These are phyloP conservation scores for Dioctria rufipes DNA, from an alignment of 2,888 invertebrate species.

Conservation along the genomic window DNA sequence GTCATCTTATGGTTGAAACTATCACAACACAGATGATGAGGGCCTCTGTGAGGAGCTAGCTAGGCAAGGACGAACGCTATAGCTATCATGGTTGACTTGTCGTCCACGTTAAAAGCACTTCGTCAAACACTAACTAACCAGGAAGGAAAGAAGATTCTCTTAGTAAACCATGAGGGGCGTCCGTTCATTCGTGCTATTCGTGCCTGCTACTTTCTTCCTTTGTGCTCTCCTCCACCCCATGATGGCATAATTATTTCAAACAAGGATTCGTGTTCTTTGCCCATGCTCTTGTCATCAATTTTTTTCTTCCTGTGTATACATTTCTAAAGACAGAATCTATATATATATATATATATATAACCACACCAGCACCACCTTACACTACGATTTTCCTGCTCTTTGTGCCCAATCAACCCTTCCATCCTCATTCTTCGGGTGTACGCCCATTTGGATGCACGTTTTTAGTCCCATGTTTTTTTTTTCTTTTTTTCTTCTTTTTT, in stretches of 20 bases:
- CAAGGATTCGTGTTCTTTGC: slow-evolving; percentile 8
- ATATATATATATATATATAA: background rate
- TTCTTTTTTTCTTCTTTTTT: slow-evolving; percentile 10
- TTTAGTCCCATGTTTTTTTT: slow-evolving; percentile 26
- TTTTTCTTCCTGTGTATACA: slow-evolving; percentile 12
- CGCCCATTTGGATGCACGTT: slow-evolving; percentile 30
- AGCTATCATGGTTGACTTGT: background rate
- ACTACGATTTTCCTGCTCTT: too few relatives aligned
- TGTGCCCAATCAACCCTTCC: background rate
- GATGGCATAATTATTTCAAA: slow-evolving; percentile 43
- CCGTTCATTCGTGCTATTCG: background rate
- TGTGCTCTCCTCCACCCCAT: background rate
- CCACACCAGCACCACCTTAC: background rate
- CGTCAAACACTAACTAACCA: slow-evolving; percentile 45
- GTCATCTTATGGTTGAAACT: slow-evolving; percentile 22
- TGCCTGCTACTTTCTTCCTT: slow-evolving; percentile 7
- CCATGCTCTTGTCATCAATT: background rate
- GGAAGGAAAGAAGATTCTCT: slow-evolving; percentile 8
- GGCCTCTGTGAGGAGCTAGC: background rate
- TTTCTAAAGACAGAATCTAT: slow-evolving; percentile 40
- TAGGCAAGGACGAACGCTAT: background rate
- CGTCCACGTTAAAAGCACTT: slow-evolving; percentile 25
- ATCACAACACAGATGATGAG: background rate
- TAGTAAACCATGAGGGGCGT: background rate
- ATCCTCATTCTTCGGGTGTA: slow-evolving; percentile 2